Evolutionary conservation across 2,888 invertebrate species (phyloP), one percentile per base, ranked within the genome.

Genomic region (Mesoligia furuncula): DNA sequence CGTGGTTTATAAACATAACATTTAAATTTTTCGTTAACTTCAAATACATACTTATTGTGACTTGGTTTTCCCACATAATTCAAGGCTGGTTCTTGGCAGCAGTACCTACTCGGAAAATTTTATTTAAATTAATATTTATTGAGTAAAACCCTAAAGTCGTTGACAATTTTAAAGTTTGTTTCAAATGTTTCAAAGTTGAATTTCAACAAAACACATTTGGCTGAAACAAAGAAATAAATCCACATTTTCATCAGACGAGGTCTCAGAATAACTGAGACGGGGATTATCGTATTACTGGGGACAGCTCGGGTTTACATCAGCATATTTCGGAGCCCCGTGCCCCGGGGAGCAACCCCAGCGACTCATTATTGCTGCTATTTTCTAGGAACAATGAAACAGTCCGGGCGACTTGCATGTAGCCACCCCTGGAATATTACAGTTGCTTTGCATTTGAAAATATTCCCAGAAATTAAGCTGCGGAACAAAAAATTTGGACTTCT

Each of bases 381-480:
- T 85, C 81, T 76, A 81, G 83, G 77, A 86, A 90, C 87, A 89
- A 89, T 87, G 89, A 86, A 85, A 88, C 84, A 85, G 80, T 83
- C 85, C 83, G 81, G 80, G 71, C 81, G 77, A 75, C 80, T 79
- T 84, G 77, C 73, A 81, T 85, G 80, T 78, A 79, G 36, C 66
- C 73, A 70, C 74, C 87, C 79, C 39, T 67, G 65, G 79, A 80
- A 80, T 85, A 86, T 86, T 83, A 85, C 83, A 77, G 83, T 85
- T 76, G 80, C 83, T 80, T 87, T 75, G 71, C 79, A 79, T 87
- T 86, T 85, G 68, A 79, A 84, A 87, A 81, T 81, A 79, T 86
- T 77, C 76, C 20, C 76, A 72, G 70, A 79, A 83, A 81, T 87
- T 81, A 80, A 77, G 78, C 79, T 68, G 64, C 45, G 36, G 51